Percentiles rank a stretch among this genome's conserved stretches.
These are phyloP conservation scores for Bolinopsis microptera DNA, from an alignment of 37 sponge, comb jelly and placozoan genomes.

Conservation along the genomic window DNA sequence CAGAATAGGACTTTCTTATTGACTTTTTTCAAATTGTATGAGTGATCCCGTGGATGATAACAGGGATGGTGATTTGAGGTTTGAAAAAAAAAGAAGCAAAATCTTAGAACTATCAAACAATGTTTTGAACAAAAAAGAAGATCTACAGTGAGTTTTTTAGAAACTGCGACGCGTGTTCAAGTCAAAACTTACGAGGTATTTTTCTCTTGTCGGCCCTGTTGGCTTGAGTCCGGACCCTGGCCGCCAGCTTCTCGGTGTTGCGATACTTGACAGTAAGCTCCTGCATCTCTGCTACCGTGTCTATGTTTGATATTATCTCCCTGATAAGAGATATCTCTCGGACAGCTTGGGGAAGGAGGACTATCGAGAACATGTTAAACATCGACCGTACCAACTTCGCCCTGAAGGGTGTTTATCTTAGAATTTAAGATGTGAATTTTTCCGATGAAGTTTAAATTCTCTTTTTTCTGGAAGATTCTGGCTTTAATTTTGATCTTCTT, in stretches of 20 bases:
- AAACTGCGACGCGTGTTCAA: too few relatives aligned
- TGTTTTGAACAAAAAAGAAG: too few relatives aligned
- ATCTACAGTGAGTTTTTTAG: too few relatives aligned
- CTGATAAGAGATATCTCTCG: background rate
- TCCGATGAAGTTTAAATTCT: too few relatives aligned
- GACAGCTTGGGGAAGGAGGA: background rate
- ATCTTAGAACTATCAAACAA: too few relatives aligned
- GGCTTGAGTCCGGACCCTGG: background rate
- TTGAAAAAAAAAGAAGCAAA: too few relatives aligned
- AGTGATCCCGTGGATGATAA: too few relatives aligned
- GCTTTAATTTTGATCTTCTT: background rate
- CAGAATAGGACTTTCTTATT: too few relatives aligned
- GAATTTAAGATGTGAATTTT: too few relatives aligned
- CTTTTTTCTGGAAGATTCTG: background rate
- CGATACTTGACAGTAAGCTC: background rate
- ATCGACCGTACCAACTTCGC: background rate
- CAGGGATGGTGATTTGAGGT: too few relatives aligned
- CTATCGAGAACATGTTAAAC: background rate
- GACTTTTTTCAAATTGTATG: too few relatives aligned
- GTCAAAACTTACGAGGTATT: background rate
- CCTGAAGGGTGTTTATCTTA: too few relatives aligned
- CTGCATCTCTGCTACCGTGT: background rate
- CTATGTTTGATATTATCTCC: constrained; percentile 1
- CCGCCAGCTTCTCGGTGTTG: background rate
- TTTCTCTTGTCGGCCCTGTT: background rate